Conservation (phyloP, 2,888 invertebrate genomes). For the Drosophila helvetica region DNA sequence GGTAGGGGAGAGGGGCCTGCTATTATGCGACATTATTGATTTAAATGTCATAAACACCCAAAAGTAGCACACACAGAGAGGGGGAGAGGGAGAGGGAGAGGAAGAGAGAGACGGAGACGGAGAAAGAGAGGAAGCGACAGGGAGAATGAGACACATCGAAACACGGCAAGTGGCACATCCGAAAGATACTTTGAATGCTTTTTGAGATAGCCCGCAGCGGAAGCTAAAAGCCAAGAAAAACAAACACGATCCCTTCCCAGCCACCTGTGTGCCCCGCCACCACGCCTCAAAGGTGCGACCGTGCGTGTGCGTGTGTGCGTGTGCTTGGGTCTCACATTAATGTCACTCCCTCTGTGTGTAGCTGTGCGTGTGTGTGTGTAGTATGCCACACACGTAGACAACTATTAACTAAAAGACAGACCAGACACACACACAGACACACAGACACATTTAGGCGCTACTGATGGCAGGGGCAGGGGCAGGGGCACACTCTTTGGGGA, state of each 20-base stretch:
- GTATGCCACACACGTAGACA: conserved; percentile 77
- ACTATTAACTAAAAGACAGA: conserved; percentile 76
- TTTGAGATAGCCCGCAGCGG: conserved; percentile 68
- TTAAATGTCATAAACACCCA: conserved; percentile 79
- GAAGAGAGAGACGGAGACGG: background rate
- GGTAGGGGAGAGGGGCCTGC: background rate
- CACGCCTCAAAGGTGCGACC: background rate
- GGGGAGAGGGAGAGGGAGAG: background rate
- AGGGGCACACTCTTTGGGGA: background rate
- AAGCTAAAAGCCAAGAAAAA: conserved; percentile 73
- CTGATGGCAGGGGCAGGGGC: conserved; percentile 29
- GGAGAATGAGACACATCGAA: conserved; percentile 13
- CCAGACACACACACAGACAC: conserved; percentile 57
- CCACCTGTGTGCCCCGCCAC: conserved; percentile 12
- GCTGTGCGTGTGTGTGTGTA: conserved; percentile 52
- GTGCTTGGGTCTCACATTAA: conserved; percentile 52
- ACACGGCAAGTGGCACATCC: conserved; percentile 75
- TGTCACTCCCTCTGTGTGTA: conserved; percentile 2
- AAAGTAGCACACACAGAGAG: conserved; percentile 54
- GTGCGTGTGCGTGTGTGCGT: conserved; percentile 4
- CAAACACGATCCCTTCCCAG: conserved; percentile 47
- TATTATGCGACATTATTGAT: conserved; percentile 74
- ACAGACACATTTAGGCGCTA: conserved; percentile 53
- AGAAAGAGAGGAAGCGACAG: conserved; percentile 1
- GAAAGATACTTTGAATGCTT: conserved; percentile 76